Base-by-base conservation (phyloP, 2,113 vertebrate species). In the Microtus ochrogaster region DNA sequence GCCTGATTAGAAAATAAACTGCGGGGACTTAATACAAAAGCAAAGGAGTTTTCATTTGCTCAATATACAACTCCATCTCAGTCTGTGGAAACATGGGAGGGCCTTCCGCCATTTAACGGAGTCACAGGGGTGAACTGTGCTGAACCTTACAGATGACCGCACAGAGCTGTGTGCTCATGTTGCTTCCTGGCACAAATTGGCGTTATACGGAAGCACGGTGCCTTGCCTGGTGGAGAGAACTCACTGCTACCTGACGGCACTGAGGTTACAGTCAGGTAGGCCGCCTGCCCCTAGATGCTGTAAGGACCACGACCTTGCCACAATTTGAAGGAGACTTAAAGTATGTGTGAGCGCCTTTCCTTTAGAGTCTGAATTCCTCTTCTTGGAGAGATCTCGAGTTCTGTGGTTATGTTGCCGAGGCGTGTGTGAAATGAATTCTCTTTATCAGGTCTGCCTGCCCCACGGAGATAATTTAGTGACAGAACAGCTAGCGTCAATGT, bases 391-490 rank as follows among this genome's bases (percentile, higher is more conserved):
- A 90, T 93, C 73, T 36, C 0, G 39, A 70, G 73, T 28, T 79
- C 2, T 47, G 10, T 61, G 82, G 82, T 47, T 28, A 19, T 5
- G 1, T 82, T 74, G 12, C 83, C 8, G 21, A 95, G 95, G 78
- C 90, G 22, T 88, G 65, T 92, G 49, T 76, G 65, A 79, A 73
- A 39, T 84, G 93, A 92, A 70, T 86, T 97, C 82, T 36, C 73
- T 89, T 83, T 76, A 89, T 88, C 94, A 89, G 24, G 21, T 44
- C 70, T 30, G 94, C 73, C 97, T 77, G 86, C 90, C 73, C 39
- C 5, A 41, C 65, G 66, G 21, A 96, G 96, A 85, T 97, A 96
- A 97, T 89, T 94, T 12, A 91, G 92, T 61, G 92, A 82, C 90
- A 94, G 84, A 87, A 63, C 22, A 76, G 68, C 58, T 36, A 90